phyloP scores from a whole-genome alignment of 2,797 vertebrate species.

The Tolypeutes matacus region DNA sequence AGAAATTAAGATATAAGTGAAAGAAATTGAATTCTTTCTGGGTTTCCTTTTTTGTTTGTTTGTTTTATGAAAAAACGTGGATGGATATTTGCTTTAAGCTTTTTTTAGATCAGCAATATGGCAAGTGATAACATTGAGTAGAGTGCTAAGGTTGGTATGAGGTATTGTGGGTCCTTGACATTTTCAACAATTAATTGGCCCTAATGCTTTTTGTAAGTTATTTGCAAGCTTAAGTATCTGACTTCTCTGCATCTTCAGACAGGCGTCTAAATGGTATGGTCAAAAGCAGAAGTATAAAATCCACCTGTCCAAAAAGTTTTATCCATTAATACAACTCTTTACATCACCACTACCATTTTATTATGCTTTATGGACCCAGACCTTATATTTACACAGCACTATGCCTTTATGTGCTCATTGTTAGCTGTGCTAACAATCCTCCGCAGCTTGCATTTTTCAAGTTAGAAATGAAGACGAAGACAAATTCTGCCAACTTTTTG shows the following conservation, averaged over 20 bases:
- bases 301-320: neutral
- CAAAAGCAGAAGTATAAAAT: slow-evolving; percentile 26
- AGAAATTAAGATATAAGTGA: neutral
- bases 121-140: neutral
- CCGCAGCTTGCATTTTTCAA: neutral
- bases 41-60: slow-evolving; percentile 22
- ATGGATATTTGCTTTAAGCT: neutral
- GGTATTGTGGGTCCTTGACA: neutral
- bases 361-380: neutral
- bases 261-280: neutral
- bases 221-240: slow-evolving; percentile 1
- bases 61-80: slow-evolving; percentile 19
- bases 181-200: neutral
- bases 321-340: neutral
- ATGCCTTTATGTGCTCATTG: neutral
- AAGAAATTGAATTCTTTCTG: slow-evolving; percentile 39
- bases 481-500: slow-evolving; percentile 29
- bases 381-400: slow-evolving; percentile 3
- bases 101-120: slow-evolving; percentile 37
- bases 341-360: neutral
- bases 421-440: neutral
- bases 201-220: slow-evolving; percentile 44
- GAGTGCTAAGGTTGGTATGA: neutral
- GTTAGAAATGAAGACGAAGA: slow-evolving; percentile 61
- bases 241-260: neutral